Evolutionary conservation across 53 echinoderm and acorn worm genomes (phyloP), one percentile per base, ranked within the genome.

Genomic region (Hippasteria phrygiana): DNA sequence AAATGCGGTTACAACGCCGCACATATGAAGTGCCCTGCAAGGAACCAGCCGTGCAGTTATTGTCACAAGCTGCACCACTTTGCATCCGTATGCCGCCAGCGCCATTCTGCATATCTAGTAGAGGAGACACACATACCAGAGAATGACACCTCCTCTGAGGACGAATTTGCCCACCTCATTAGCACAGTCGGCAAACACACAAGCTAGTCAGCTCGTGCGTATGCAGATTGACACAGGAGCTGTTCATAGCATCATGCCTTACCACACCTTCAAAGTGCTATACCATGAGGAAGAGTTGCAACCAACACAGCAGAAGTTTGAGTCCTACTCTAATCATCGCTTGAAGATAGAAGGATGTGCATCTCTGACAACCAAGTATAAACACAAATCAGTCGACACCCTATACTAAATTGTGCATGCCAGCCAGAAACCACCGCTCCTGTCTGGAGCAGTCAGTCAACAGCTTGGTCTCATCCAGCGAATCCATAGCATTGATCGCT

Each of bases 201-300:
- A n/a, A 45, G 46, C 46, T 45, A 11, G 11, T 45, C 46, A 45
- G 46, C 46, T 11, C 46, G 6, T 64, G 65, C 32, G 39, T 22
- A 81, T 71, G n/a, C 89, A 83, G 17, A 92, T 92, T 3, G 77
- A 89, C 89, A 92, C 85, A 29, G 90, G 93, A 40, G 67, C 87
- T 48, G 87, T 71, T n/a, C 56, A 89, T 38, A 83, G 84, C 29
- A 92, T 88, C 18, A 46, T 92, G 92, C 88, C 88, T 20, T 62
- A 88, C 47, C 38, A 86, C 50, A 56, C 80, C 24, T 74, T 71
- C 39, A 42, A 56, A 48, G 28, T n/a, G 14, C n/a, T 80, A 6
- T 37, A 43, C 18, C 46, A 41, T 1, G 9, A 53, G 3, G 42
- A 83, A 20, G 40, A 81, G 24, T 69, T 70, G 11, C 41, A 93